phyloP scores from a whole-genome alignment of 2,888 invertebrate species.

The Yponomeuta evonymella region DNA sequence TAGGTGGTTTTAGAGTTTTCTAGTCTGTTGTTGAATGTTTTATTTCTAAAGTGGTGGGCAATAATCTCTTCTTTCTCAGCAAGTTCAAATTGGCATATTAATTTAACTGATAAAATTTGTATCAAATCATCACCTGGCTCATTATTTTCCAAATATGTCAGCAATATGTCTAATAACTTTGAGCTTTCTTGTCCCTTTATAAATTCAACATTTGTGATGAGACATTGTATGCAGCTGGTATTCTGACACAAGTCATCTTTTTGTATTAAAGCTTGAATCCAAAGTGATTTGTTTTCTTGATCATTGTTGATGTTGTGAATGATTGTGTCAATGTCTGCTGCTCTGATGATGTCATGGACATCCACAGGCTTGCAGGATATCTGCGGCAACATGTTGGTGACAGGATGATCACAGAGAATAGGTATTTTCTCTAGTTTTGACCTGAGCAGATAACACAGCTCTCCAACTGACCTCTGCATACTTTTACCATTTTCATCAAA shows the following conservation, averaged over 20 bases:
- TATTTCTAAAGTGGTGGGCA: slow-evolving; percentile 41
- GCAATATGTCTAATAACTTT: slow-evolving; percentile 38
- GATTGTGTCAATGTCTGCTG: slow-evolving; percentile 38
- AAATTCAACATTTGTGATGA: slow-evolving; percentile 37
- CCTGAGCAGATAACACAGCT: slow-evolving; percentile 47
- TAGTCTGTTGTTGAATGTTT: slow-evolving; percentile 38
- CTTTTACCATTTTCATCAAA: slow-evolving; percentile 50
- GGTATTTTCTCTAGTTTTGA: slow-evolving; percentile 33
- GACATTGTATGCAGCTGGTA: slow-evolving; percentile 33
- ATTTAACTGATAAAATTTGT: slow-evolving; percentile 37
- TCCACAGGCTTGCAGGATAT: slow-evolving; percentile 52
- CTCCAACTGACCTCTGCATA: slow-evolving; percentile 57
- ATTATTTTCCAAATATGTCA: slow-evolving; percentile 30
- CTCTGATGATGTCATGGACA: slow-evolving; percentile 47
- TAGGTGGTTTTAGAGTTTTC: slow-evolving; percentile 37
- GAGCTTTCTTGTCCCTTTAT: slow-evolving; percentile 41
- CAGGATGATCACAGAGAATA: slow-evolving; percentile 43
- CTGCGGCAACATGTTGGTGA: slow-evolving; percentile 50
- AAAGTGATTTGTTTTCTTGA: slow-evolving; percentile 36
- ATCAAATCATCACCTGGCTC: slow-evolving; percentile 33
- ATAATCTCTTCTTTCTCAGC: slow-evolving; percentile 41
- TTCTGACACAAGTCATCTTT: slow-evolving; percentile 46
- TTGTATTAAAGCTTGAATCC: slow-evolving; percentile 50
- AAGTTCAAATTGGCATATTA: slow-evolving; percentile 42
- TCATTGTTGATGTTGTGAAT: slow-evolving; percentile 41